These are phyloP conservation scores for Neodiprion virginianus DNA, from an alignment of 1,140 invertebrate genomes.

Conservation along the genomic window DNA sequence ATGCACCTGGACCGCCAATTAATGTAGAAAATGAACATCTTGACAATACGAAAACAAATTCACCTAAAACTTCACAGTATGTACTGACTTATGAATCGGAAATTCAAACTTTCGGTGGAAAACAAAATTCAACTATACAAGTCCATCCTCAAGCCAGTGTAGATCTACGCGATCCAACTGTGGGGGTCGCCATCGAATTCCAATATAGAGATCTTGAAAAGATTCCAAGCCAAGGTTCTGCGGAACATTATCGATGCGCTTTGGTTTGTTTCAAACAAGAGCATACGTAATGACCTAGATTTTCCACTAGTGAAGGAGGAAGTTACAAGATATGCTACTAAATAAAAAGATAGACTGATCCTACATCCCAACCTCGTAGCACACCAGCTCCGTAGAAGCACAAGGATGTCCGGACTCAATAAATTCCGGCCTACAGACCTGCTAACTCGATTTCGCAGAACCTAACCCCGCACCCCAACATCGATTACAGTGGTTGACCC, in stretches of 20 bases:
- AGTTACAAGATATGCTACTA: neutral
- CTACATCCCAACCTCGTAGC: neutral
- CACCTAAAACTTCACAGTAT: constrained; percentile 18
- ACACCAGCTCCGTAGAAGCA: neutral
- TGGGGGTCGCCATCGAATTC: constrained; percentile 41
- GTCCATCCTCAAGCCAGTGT: constrained; percentile 40
- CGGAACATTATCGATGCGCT: constrained; percentile 32
- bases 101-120: constrained; percentile 28
- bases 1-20: constrained; percentile 26
- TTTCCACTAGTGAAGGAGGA: neutral
- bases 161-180: constrained; percentile 44
- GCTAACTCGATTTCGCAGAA: neutral
- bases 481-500: neutral
- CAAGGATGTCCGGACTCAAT: neutral
- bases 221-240: constrained; percentile 36
- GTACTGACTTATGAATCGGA: constrained; percentile 31
- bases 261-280: constrained; percentile 28
- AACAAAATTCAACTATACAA: constrained; percentile 46
- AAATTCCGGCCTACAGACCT: neutral
- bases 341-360: neutral
- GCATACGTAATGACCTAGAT: neutral
- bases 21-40: constrained; percentile 27
- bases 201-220: constrained; percentile 37
- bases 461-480: neutral
- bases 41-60: constrained; percentile 16